Evolutionary conservation across 2,797 vertebrate species (phyloP).

Genomic region (Pyrocephalus nanus): DNA sequence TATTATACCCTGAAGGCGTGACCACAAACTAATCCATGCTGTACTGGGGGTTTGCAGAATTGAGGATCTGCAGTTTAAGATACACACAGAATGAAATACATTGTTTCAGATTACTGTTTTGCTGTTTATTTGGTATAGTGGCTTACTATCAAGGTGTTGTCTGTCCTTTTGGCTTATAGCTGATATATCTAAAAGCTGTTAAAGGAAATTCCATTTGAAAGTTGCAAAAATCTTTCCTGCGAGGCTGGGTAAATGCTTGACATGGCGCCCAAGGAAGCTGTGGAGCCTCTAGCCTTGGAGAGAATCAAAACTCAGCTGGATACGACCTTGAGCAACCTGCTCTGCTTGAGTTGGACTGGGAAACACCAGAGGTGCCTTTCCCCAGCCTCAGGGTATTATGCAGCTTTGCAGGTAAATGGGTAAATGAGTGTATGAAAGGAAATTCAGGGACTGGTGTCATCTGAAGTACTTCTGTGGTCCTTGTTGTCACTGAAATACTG

Average conservation of each 20-base stretch:
- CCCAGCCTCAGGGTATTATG: neutral
- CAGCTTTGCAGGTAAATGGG: neutral
- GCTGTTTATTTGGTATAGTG: neutral
- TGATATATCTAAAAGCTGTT: neutral
- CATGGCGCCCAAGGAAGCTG: neutral
- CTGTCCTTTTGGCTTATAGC: neutral
- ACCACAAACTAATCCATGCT: neutral
- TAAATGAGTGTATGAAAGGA: neutral
- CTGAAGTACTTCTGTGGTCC: neutral
- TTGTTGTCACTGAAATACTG: neutral
- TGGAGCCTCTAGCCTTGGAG: neutral
- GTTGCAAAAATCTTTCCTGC: neutral
- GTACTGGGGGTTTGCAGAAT: neutral
- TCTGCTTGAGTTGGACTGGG: neutral
- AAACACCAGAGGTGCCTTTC: neutral
- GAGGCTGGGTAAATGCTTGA: neutral
- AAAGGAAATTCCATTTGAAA: neutral
- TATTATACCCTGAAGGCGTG: neutral
- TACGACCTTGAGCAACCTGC: neutral
- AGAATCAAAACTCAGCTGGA: neutral
- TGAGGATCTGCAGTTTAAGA: neutral
- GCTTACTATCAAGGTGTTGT: neutral
- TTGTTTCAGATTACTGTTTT: neutral
- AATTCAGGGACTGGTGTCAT: neutral
- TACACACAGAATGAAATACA: neutral